A percentile compares a stretch with the other conserved stretches of the same genome.
phyloP scores from a whole-genome alignment of 2,113 vertebrate species.

The Martes martes region DNA sequence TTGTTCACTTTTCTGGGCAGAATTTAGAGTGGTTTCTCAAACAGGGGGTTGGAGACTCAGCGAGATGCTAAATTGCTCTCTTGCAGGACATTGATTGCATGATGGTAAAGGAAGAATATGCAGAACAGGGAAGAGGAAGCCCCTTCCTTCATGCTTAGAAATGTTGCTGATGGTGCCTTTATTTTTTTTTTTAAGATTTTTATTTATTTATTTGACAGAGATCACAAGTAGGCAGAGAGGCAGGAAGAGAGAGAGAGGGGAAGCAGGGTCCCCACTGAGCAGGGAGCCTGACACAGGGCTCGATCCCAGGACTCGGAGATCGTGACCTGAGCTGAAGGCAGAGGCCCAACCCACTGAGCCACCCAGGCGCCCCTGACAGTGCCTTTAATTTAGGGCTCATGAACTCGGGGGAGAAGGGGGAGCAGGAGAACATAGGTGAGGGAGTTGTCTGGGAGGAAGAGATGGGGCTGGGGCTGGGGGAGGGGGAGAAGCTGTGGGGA shows the following conservation, averaged over 20 bases:
- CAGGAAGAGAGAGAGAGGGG: too few relatives aligned
- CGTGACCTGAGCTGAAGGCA: too few relatives aligned
- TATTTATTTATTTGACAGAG: too few relatives aligned
- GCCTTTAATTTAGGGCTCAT: background rate
- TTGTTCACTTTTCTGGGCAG: background rate
- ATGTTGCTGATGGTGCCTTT: background rate
- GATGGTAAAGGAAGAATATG: background rate
- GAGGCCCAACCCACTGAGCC: too few relatives aligned
- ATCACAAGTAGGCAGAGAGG: too few relatives aligned
- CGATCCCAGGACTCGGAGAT: too few relatives aligned
- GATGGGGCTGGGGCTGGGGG: fast-evolving
- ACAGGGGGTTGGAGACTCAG: background rate
- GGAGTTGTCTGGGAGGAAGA: too few relatives aligned
- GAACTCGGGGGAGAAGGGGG: background rate
- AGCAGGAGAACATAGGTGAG: background rate
- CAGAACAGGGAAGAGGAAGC: background rate
- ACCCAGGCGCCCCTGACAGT: too few relatives aligned
- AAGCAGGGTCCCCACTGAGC: too few relatives aligned
- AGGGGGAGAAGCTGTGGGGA: background rate
- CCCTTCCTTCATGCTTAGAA: background rate
- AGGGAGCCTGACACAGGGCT: too few relatives aligned
- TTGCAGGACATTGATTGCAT: background rate
- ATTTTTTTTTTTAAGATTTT: too few relatives aligned
- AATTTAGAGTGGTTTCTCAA: conserved; percentile 20
- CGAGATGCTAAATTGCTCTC: background rate